Evolutionary conservation across 2,113 vertebrate genomes (phyloP).

Genomic region (Psephotus haematonotus): DNA sequence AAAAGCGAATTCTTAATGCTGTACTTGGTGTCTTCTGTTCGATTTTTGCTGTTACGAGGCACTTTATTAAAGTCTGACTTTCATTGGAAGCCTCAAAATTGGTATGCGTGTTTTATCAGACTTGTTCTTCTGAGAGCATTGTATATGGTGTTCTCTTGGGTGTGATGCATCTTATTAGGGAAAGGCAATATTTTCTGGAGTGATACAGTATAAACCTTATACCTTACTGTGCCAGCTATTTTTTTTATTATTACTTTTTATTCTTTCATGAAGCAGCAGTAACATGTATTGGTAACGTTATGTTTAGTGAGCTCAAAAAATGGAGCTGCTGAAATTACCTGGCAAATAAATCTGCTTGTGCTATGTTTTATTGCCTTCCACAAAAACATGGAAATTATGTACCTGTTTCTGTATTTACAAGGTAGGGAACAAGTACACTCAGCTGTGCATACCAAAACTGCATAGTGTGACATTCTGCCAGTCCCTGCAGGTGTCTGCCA

Average conservation of each 20-base stretch:
- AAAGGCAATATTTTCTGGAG: not conserved
- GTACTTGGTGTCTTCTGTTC: not conserved
- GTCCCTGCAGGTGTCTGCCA: not conserved
- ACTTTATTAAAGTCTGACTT: not conserved
- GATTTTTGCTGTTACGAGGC: not conserved
- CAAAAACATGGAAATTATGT: not conserved
- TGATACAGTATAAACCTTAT: not conserved
- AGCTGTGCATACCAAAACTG: not conserved
- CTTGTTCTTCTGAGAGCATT: not conserved
- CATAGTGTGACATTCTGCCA: rapidly evolving
- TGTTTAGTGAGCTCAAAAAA: not conserved
- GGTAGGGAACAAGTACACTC: not conserved
- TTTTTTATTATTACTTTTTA: not conserved
- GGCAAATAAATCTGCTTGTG: not conserved
- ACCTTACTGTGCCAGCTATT: not conserved
- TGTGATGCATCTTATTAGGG: not conserved
- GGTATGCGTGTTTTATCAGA: not conserved
- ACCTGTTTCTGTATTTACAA: not conserved
- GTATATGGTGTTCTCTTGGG: not conserved
- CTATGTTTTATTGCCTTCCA: not conserved
- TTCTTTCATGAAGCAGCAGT: not conserved
- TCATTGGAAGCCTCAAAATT: not conserved
- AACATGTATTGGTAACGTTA: not conserved
- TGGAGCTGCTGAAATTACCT: not conserved
- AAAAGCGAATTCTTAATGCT: not conserved